phyloP scores from a whole-genome alignment of 2,113 vertebrate genomes.

The Pygoscelis adeliae region DNA sequence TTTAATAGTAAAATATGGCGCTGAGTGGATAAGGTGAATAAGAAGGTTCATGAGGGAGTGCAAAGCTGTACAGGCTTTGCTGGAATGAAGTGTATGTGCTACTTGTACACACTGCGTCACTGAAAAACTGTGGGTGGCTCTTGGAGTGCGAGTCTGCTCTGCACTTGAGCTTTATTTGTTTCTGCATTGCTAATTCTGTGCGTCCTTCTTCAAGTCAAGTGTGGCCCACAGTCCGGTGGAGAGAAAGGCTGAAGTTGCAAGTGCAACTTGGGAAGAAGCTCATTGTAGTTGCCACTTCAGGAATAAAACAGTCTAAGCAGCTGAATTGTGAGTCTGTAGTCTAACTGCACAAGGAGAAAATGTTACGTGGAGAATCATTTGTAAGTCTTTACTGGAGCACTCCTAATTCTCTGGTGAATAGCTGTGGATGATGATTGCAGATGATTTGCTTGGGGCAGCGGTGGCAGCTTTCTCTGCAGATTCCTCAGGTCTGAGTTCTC shows the following conservation, averaged over 20 bases:
- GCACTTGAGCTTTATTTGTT: background rate
- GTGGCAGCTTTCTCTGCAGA: background rate
- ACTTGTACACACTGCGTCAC: background rate
- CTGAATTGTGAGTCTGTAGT: background rate
- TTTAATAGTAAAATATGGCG: background rate
- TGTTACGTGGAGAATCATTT: fast-evolving
- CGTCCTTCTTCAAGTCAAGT: background rate
- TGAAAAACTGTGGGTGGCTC: background rate
- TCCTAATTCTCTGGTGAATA: background rate
- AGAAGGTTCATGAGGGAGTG: background rate
- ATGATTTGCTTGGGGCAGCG: background rate
- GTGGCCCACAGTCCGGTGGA: background rate
- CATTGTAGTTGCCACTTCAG: background rate
- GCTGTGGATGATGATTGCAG: background rate
- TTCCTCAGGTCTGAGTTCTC: background rate
- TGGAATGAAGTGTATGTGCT: background rate
- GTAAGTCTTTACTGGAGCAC: background rate
- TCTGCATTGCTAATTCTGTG: background rate
- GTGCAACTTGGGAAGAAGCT: background rate
- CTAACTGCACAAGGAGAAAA: background rate
- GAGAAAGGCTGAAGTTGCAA: background rate
- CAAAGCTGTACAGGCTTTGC: background rate
- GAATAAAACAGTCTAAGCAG: background rate
- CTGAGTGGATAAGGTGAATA: background rate
- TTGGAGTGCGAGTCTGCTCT: background rate